These are phyloP conservation scores for Lithosia quadra DNA, from an alignment of 2,888 invertebrate genomes.

Conservation along the genomic window DNA sequence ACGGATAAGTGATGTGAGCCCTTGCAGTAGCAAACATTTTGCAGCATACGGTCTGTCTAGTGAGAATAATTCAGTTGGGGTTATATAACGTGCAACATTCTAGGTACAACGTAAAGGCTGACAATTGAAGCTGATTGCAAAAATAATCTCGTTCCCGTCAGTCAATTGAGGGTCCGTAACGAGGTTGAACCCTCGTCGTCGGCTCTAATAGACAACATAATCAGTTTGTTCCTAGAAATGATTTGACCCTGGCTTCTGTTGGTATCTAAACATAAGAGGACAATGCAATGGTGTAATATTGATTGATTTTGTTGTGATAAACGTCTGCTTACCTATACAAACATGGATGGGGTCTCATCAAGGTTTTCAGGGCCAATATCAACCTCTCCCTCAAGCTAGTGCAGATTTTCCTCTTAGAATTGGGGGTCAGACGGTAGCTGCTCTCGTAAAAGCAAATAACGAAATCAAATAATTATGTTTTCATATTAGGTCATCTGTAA, in stretches of 20 bases:
- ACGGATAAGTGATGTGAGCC: no score
- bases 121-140: slow-evolving; percentile 78
- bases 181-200: slow-evolving; percentile 31
- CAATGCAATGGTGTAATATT: background rate
- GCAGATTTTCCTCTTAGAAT: no score
- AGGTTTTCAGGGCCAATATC: background rate
- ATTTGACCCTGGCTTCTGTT: slow-evolving; percentile 2
- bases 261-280: background rate
- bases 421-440: no score
- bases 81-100: slow-evolving; percentile 33
- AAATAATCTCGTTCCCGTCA: slow-evolving; percentile 72
- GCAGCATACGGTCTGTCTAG: slow-evolving; percentile 1
- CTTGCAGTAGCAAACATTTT: background rate
- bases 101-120: slow-evolving; percentile 45
- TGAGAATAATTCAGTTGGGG: slow-evolving; percentile 7
- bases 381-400: no score
- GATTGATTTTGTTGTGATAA: background rate
- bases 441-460: no score
- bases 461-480: no score
- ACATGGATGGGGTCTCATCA: background rate
- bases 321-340: background rate
- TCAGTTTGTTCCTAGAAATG: slow-evolving; percentile 14
- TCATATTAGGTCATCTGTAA: no score
- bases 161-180: slow-evolving; percentile 68
- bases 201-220: slow-evolving; percentile 25